Evolutionary conservation across 1,140 invertebrate species (phyloP), one percentile per base, ranked within the genome.

Genomic region (Homalodisca vitripennis): DNA sequence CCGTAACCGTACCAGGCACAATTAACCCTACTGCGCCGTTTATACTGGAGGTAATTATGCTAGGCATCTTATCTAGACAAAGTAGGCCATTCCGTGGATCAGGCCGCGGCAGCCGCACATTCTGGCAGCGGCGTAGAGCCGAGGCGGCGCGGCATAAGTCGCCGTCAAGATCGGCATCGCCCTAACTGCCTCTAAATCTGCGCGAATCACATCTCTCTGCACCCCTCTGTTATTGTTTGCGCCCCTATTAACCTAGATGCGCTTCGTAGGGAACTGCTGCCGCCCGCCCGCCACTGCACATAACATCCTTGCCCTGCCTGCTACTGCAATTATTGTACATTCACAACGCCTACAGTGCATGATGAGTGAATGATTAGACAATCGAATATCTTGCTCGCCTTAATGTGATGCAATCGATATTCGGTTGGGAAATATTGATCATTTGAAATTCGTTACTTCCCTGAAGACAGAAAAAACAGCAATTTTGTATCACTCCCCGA

Each of bases 31-130:
- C n/a, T n/a, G n/a, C n/a, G n/a, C n/a, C n/a, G n/a, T n/a, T n/a
- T n/a, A n/a, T n/a, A n/a, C n/a, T n/a, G n/a, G n/a, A n/a, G n/a
- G n/a, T n/a, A n/a, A n/a, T n/a, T n/a, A n/a, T n/a, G n/a, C n/a
- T n/a, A n/a, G n/a, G 48, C 48, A 51, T 51, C 48, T 51, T 51
- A 51, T 51, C 48, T 51, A 51, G n/a, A 14, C 48, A 51, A 51
- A 51, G 48, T 51, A 51, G 48, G 48, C 48, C 22, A 51, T 51
- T 51, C 22, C 22, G 22, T 22, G 48, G 48, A 51, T 51, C 48
- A 51, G 48, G n/a, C 14, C 48, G 48, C 14, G 34, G n/a, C n/a
- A n/a, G n/a, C n/a, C n/a, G 17, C 48, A 22, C 48, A n/a, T 51
- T 51, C 22, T 51, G 48, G 48, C 48, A 51, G 2, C 48, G 22